Percentiles rank a stretch among this genome's conserved stretches.
phyloP scores from a whole-genome alignment of 2,888 invertebrate species.

The Ennomos quercinarius region DNA sequence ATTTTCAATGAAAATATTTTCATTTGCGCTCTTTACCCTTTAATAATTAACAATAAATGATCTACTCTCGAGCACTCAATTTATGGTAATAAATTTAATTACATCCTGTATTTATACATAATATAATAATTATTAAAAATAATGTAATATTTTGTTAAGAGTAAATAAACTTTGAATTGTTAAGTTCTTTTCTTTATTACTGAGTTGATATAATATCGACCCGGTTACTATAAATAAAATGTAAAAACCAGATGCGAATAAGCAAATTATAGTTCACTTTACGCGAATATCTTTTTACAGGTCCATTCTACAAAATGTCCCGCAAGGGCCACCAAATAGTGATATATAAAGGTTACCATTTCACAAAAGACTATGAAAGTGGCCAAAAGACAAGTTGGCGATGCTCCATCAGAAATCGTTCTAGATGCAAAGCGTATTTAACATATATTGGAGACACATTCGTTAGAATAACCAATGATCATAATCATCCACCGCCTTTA shows the following conservation, averaged over 20 bases:
- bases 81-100: no score
- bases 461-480: slow-evolving; percentile 30
- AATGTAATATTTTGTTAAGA: slow-evolving; percentile 21
- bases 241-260: no score
- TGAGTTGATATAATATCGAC: neutral
- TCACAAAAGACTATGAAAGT: slow-evolving; percentile 4
- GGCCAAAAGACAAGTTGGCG: slow-evolving; percentile 37
- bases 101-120: no score
- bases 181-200: neutral
- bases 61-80: no score
- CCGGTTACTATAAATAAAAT: no score
- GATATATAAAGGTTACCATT: slow-evolving; percentile 4
- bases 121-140: no score
- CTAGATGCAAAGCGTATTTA: slow-evolving; percentile 43
- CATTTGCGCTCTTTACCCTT: no score
- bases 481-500: slow-evolving; percentile 39
- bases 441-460: slow-evolving; percentile 39
- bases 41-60: no score
- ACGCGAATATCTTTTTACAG: neutral
- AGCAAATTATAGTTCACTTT: no score
- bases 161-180: slow-evolving; percentile 2
- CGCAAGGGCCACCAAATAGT: slow-evolving; percentile 9
- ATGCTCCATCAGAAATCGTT: slow-evolving; percentile 43
- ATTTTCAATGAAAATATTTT: no score
- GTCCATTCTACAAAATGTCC: neutral